Evolutionary conservation across 2,797 vertebrate species (phyloP).

Genomic region (Thaleichthys pacificus): DNA sequence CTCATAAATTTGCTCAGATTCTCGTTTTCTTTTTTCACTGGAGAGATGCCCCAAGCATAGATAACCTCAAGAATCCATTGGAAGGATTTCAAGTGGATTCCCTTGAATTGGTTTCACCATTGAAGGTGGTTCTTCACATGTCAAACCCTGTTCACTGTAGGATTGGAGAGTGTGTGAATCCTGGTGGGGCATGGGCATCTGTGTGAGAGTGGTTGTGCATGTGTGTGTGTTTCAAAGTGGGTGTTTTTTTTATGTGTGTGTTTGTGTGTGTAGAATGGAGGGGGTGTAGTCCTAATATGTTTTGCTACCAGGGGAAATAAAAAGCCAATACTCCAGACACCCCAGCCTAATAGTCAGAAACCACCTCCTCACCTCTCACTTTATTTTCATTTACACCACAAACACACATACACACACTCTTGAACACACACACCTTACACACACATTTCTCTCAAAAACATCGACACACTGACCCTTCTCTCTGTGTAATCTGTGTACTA

Average conservation of each 20-base stretch:
- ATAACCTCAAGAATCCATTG: constrained; percentile 63
- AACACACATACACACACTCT: background rate
- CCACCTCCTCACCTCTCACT: constrained; percentile 42
- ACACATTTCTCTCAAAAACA: background rate
- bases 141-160: background rate
- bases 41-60: constrained; percentile 51
- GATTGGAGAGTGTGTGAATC: constrained; percentile 1
- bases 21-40: constrained; percentile 35
- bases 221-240: background rate
- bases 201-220: constrained; percentile 19
- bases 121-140: constrained; percentile 9
- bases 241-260: background rate
- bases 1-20: background rate
- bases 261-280: constrained; percentile 40
- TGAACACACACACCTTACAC: background rate
- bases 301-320: constrained; percentile 68
- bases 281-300: constrained; percentile 61
- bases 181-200: background rate
- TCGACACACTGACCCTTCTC: constrained; percentile 16
- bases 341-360: constrained; percentile 54
- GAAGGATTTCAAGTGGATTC: constrained; percentile 30
- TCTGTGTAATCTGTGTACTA: constrained; percentile 20
- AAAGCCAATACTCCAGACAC: constrained; percentile 51
- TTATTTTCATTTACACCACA: constrained; percentile 47
- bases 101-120: constrained; percentile 48